Evolutionary conservation across 53 echinoderm and acorn worm species (phyloP), one percentile per base, ranked within the genome.

Genomic region (Holothuria scabra): DNA sequence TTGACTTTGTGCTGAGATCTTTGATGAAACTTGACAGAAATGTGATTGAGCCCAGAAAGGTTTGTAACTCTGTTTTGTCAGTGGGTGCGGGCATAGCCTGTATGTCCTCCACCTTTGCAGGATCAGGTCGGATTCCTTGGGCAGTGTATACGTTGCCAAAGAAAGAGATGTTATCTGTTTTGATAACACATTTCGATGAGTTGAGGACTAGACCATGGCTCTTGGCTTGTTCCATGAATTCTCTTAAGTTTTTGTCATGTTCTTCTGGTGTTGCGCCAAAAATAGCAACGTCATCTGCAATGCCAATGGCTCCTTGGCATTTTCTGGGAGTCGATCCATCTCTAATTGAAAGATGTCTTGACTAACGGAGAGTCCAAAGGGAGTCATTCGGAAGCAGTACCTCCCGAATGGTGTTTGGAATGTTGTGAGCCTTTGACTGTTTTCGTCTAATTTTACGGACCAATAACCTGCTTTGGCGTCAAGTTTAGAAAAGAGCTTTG

Each of bases 391-490:
- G 35, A 35, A 35, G 6, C 35, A 35, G 35, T 35, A 35, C 35
- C 6, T 35, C 35, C 35, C 35, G 35, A 35, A 6, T 1, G 83
- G 83, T 0, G 83, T 88, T 38, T 84, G 88, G 46, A 88, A 88
- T 23, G 76, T 88, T 11, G 88, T 88, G 0, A 84, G 78, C 58
- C 46, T 55, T 22, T 88, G 78, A 82, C 88, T 88, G 1, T 76
- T 78, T 6, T 84, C 32, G 56, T 88, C 88, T 0, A 88, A 65
- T 52, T 88, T 88, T 8, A 88, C 84, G 1, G 88, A 74, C 88
- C 88, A 88, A 30, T 89, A 89, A 34, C 89, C 89, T 2, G 72
- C 56, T 31, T 89, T 89, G 8, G 89, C 89, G 46, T 89, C 85
- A 21, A 89, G 67, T 14, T 79, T 89, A 14, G 89, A 84, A 78